These are phyloP conservation scores for Coreoperca whiteheadi DNA, from an alignment of 2,113 vertebrate genomes.

Conservation along the genomic window DNA sequence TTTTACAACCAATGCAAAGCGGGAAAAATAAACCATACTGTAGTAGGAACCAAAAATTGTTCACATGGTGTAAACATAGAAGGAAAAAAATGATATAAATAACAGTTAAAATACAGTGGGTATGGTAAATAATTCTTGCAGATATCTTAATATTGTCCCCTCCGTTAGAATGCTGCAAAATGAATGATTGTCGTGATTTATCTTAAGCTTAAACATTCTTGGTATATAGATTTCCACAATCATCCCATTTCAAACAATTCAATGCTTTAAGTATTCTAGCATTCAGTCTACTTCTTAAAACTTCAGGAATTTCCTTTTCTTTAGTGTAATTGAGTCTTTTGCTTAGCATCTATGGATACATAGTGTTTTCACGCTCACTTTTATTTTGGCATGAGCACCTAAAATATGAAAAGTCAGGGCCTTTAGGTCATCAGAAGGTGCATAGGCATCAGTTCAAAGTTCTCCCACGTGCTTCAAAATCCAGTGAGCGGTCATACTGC, in stretches of 20 bases:
- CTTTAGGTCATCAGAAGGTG: constrained; percentile 63
- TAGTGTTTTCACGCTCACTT: constrained; percentile 64
- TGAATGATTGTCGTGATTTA: constrained; percentile 70
- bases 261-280: background rate
- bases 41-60: constrained; percentile 12
- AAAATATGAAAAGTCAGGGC: constrained; percentile 41
- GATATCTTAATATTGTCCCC: constrained; percentile 46
- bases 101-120: constrained; percentile 69
- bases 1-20: constrained; percentile 11
- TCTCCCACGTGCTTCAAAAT: constrained; percentile 43
- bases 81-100: constrained; percentile 69
- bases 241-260: constrained; percentile 34
- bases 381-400: constrained; percentile 73
- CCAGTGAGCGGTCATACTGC: constrained; percentile 5
- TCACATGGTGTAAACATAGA: constrained; percentile 44
- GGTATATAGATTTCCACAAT: constrained; percentile 36
- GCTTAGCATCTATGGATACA: constrained; percentile 17
- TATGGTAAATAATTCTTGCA: constrained; percentile 41
- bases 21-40: constrained; percentile 25
- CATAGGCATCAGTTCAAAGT: constrained; percentile 50
- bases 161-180: constrained; percentile 52
- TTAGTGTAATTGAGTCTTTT: constrained; percentile 67
- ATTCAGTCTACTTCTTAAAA: constrained; percentile 38
- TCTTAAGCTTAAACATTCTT: constrained; percentile 60
- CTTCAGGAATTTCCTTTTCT: constrained; percentile 30